A percentile compares a stretch with the other conserved stretches of the same genome.
These are phyloP conservation scores for Clostera curtula DNA, from an alignment of 2,888 invertebrate species.

Conservation along the genomic window DNA sequence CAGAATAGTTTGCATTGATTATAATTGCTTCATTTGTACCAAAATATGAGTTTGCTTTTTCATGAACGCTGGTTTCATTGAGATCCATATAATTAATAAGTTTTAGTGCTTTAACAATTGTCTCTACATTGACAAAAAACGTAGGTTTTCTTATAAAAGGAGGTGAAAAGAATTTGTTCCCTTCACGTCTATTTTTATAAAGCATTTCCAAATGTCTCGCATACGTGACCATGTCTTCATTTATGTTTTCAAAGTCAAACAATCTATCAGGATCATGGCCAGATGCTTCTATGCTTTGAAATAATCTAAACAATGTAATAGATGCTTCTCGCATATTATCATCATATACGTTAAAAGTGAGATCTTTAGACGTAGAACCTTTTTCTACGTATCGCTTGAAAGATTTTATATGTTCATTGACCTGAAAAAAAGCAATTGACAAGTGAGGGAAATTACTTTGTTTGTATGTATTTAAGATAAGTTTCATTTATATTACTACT, in stretches of 20 bases:
- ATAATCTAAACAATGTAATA: constrained; percentile 53
- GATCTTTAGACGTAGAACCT: constrained; percentile 41
- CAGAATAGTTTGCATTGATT: constrained; percentile 59
- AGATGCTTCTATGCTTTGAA: constrained; percentile 43
- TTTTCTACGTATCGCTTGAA: constrained; percentile 35
- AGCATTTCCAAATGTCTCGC: constrained; percentile 53
- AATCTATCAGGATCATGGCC: constrained; percentile 42
- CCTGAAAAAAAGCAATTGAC: constrained; percentile 27
- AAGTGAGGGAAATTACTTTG: neutral
- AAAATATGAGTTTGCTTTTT: constrained; percentile 35
- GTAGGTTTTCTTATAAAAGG: constrained; percentile 65
- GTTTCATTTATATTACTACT: no score
- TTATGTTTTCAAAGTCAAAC: constrained; percentile 55
- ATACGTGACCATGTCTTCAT: constrained; percentile 66
- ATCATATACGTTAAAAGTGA: constrained; percentile 65
- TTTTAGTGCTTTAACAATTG: constrained; percentile 49
- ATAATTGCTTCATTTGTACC: constrained; percentile 29
- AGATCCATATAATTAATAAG: constrained; percentile 31
- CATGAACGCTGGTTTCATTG: constrained; percentile 20
- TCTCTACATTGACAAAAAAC: constrained; percentile 53
- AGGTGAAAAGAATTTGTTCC: constrained; percentile 35
- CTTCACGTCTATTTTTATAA: constrained; percentile 39
- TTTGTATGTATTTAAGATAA: no score
- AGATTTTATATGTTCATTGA: constrained; percentile 30
- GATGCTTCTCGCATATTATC: constrained; percentile 62